phyloP scores from a whole-genome alignment of 2,888 invertebrate species.

The Bibio marci region DNA sequence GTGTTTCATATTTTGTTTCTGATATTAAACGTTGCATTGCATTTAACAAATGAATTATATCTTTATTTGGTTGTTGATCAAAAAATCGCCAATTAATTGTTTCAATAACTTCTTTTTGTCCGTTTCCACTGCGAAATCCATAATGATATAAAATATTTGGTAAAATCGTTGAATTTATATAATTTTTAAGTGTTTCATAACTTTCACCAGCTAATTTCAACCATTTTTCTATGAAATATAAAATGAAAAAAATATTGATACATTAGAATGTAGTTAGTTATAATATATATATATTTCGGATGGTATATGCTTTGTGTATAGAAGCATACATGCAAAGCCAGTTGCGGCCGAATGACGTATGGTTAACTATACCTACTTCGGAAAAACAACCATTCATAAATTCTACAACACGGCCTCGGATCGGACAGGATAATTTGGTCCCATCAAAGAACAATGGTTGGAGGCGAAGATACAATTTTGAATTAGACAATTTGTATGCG shows the following conservation, averaged over 20 bases:
- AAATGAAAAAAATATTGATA: slow-evolving; percentile 1
- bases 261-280: slow-evolving; percentile 2
- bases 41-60: slow-evolving; percentile 17
- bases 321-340: too few species aligned
- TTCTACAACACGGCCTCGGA: too few species aligned
- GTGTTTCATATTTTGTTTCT: slow-evolving; percentile 24
- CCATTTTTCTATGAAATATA: slow-evolving; percentile 35
- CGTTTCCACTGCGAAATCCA: slow-evolving; percentile 16
- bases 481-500: too few species aligned
- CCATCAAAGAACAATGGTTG: too few species aligned
- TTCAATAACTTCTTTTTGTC: slow-evolving; percentile 14
- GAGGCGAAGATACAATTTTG: too few species aligned
- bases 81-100: slow-evolving; percentile 27
- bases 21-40: slow-evolving; percentile 25
- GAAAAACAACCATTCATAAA: too few species aligned
- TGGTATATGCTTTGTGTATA: background rate
- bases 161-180: slow-evolving; percentile 38
- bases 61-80: slow-evolving; percentile 13
- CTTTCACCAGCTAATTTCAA: slow-evolving; percentile 39
- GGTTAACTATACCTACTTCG: too few species aligned
- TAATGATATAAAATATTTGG: slow-evolving; percentile 37
- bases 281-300: background rate
- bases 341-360: too few species aligned
- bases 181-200: slow-evolving; percentile 34
- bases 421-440: too few species aligned